Evolutionary conservation across 2,888 invertebrate genomes (phyloP), one percentile per base, ranked within the genome.

Genomic region (Antheraea yamamai): DNA sequence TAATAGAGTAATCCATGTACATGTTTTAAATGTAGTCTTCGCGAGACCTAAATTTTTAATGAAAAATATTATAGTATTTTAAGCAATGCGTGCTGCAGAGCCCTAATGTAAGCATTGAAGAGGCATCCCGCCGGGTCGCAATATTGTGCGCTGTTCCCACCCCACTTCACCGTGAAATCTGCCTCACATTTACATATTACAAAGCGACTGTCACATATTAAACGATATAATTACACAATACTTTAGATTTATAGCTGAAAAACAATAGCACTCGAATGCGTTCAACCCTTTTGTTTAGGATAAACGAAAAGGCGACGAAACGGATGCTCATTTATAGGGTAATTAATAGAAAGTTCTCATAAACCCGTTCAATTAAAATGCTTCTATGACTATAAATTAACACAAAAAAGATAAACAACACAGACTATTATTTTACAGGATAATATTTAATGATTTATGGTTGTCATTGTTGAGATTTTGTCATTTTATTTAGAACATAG

Each of bases 301-400:
- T 39, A 74, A 78, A 77, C 76, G 79, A 80, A 85, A 87, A 82
- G 81, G 85, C 85, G 87, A 85, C 88, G 88, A 89, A 87, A 85
- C 84, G 87, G 83, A 79, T 86, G 90, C 91, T 93, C 94, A 92
- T 94, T 94, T 93, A 91, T 82, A 82, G 89, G 89, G 89, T 94
- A 94, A 95, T 94, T 94, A 93, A 93, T 90, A 91, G 84, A 87
- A 85, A 88, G 91, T 93, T 94, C 92, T 90, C 93, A 91, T 94
- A 92, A 92, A 91, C 87, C 84, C 80, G 77, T 80, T 84, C 91
- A 92, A 93, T 92, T 93, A 92, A 91, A 91, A 91, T 80, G 75
- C 79, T 81, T 84, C 86, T 85, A 80, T 79, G 82, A 82, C 80
- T 83, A 80, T 77, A 78, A 81, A 79, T 79, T 77, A 77, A 76